Base-by-base conservation (phyloP, 2,113 vertebrate genomes). In the Rostratula benghalensis region DNA sequence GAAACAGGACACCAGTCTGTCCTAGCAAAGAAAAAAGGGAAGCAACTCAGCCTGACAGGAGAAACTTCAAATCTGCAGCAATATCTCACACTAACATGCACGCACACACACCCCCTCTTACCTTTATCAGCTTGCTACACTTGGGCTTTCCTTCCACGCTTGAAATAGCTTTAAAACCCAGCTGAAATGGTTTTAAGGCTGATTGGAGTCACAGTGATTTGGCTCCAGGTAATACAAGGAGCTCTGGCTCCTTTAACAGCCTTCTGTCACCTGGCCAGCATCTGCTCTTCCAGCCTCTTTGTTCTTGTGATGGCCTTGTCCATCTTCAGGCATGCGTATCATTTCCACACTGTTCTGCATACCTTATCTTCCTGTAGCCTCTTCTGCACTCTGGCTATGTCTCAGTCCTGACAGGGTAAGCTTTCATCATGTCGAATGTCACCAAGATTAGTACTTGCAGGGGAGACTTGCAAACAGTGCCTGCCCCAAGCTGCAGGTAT, bases 311-410 rank as follows among this genome's bases (percentile, higher is more conserved):
- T 43, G 7, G 33, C 65, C 24, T 57, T 13, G 51, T 54, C 59
- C 37, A 69, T 27, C 53, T 71, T 65, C 41, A 90, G 65, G 37
- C 31, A 30, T 31, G 30, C 27, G 0, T 19, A 41, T 43, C 1
- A 2, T 10, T 50, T 71, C 48, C 48, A 45, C 9, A 3, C 31
- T 23, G 12, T 48, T 70, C 59, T 65, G 77, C 64, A 35, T 1
- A 25, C 46, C 22, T 51, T 50, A 13, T 64, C 85, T 69, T 91
- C 64, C 80, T 17, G 22, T 31, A 70, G 59, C 54, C 31, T 83
- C 67, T 86, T 35, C 37, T 0, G 0, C 11, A n/a, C 28, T 4
- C 37, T 71, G 35, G 33, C 35, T 33, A 6, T 11, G n/a, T 76
- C 48, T 80, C 50, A 25, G 59, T 92, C 31, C 79, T 50, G 41